Base-by-base conservation (phyloP, 2,113 vertebrate species). In the Rhinolophus ferrumequinum region DNA sequence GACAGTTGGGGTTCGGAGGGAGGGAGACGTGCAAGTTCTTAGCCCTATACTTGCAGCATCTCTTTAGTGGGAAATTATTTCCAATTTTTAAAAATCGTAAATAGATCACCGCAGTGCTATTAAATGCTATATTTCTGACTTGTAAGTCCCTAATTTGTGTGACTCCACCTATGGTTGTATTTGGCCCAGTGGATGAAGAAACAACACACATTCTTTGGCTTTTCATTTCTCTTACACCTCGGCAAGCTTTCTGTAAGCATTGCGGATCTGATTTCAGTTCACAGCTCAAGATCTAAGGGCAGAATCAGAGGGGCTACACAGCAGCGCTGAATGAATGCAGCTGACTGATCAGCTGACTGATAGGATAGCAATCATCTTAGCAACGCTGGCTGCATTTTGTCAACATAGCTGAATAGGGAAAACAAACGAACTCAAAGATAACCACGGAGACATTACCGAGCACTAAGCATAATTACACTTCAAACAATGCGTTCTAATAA, bases 391-490 rank as follows among this genome's bases (percentile, higher is more conserved):
- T n/a, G 67, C 24, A 54, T 62, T 83, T 85, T 56, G 12, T 19
- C 85, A 76, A 79, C 52, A 76, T 5, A 41, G 47, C 41, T 72
- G 26, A 89, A 56, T 0, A 73, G 58, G 3, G 33, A 66, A 76
- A 83, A 41, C 52, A 44, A 70, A 47, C 16, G 33, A 90, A 91
- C 16, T 67, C 77, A 38, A 83, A 83, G 75, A 79, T 75, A 62
- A 70, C 64, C 26, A 19, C 33, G 50, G 75, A 87, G 47, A 47
- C 28, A 73, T 50, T 19, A 60, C 16, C 69, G 73, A 56, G 47
- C 30, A 30, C 30, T 10, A 54, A 56, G 38, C 18, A 77, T 77
- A 84, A 85, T 1, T n/a, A 52, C 47, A 8, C 50, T 33, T 24
- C 33, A n/a, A 24, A 35, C 26, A 91, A 44, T 8, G 38, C 3